These are phyloP conservation scores for Adelosebastes latens DNA, from an alignment of 2,797 vertebrate genomes.

Conservation along the genomic window DNA sequence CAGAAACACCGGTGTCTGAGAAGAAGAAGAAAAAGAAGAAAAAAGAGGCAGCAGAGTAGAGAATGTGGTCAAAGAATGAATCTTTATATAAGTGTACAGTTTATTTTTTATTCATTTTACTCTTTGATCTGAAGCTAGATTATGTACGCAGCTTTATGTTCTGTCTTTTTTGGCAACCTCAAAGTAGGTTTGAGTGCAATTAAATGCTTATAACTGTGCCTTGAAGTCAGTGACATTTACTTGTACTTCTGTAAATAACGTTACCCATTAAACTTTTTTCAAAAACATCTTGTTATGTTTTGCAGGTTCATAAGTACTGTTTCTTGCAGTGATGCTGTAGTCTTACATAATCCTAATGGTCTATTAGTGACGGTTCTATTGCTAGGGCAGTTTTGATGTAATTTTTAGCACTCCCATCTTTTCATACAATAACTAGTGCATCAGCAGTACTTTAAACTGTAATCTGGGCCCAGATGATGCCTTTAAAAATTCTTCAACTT, in stretches of 20 bases:
- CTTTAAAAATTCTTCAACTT: neutral
- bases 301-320: neutral
- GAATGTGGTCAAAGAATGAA: conserved; percentile 30
- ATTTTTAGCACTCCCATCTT: too few relatives aligned
- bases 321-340: too few relatives aligned
- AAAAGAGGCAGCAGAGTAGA: conserved; percentile 23
- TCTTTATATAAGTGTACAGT: conserved; percentile 69
- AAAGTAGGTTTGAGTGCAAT: conserved; percentile 8
- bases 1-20: conserved; percentile 6
- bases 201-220: conserved; percentile 60
- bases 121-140: neutral
- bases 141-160: conserved; percentile 1
- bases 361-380: too few relatives aligned
- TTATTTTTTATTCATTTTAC: conserved; percentile 33
- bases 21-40: conserved; percentile 81
- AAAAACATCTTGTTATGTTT: neutral
- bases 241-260: conserved; percentile 66
- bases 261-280: conserved; percentile 11
- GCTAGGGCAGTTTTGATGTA: too few relatives aligned
- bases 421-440: too few relatives aligned
- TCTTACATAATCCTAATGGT: too few relatives aligned
- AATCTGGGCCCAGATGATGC: neutral
- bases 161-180: neutral
- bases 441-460: neutral
- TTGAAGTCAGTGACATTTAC: conserved; percentile 29